These are phyloP conservation scores for Pheosia tremula DNA, from an alignment of 2,888 invertebrate genomes.

Conservation along the genomic window DNA sequence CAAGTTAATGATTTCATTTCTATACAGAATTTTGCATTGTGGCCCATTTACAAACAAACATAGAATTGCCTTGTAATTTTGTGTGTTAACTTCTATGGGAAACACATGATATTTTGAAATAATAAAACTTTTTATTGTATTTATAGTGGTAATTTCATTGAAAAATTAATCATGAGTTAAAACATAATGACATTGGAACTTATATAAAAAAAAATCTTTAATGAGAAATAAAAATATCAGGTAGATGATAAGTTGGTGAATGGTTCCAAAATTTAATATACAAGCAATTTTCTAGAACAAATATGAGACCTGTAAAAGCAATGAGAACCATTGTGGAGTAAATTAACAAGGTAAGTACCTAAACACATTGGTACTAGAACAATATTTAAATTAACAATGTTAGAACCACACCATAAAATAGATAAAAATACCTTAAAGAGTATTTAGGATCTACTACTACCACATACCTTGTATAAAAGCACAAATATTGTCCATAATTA, in stretches of 20 bases:
- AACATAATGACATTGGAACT: too few relatives aligned
- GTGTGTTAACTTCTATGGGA: too few relatives aligned
- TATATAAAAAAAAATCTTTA: too few relatives aligned
- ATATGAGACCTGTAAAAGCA: not conserved
- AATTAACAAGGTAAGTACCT: not conserved
- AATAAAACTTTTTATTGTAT: too few relatives aligned
- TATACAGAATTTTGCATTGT: not conserved
- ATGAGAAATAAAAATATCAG: too few relatives aligned
- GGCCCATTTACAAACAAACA: too few relatives aligned
- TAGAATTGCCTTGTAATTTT: too few relatives aligned
- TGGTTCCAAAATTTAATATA: not conserved
- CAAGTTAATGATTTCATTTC: not conserved
- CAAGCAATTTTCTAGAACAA: not conserved
- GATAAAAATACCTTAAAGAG: conserved; percentile 1
- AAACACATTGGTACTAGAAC: not conserved
- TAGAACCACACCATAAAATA: conserved; percentile 4
- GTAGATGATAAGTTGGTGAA: too few relatives aligned
- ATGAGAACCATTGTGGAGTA: not conserved
- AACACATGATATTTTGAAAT: too few relatives aligned
- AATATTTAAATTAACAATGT: not conserved
- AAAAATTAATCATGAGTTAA: too few relatives aligned
- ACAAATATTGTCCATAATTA: conserved; percentile 52
- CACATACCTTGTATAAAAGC: conserved; percentile 52
- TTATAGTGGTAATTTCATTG: too few relatives aligned
- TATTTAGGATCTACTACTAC: conserved; percentile 19